A percentile compares a stretch with the other conserved stretches of the same genome.
These are phyloP conservation scores for Anas bernieri DNA, from an alignment of 2,797 vertebrate genomes.

Conservation along the genomic window DNA sequence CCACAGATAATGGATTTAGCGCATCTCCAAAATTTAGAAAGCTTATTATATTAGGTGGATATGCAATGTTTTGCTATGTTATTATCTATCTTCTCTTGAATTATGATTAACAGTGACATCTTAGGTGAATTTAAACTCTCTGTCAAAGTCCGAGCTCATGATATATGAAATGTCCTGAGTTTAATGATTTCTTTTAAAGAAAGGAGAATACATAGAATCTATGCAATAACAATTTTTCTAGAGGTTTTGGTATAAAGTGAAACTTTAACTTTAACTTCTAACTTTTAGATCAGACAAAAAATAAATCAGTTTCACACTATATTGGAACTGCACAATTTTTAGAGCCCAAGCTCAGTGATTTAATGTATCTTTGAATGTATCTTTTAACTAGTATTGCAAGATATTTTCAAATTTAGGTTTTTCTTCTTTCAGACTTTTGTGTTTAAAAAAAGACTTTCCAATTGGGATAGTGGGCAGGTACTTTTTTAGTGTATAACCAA, in stretches of 20 bases:
- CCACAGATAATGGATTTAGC: background rate
- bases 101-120: background rate
- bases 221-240: background rate
- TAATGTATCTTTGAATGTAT: background rate
- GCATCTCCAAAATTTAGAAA: background rate
- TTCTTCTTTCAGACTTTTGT: background rate
- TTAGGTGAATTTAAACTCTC: background rate
- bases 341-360: background rate
- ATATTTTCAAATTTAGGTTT: background rate
- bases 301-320: background rate
- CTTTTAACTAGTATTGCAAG: background rate
- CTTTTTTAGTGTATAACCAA: background rate
- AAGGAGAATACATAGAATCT: background rate
- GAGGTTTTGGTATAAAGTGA: background rate
- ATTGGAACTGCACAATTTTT: background rate
- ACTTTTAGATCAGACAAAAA: background rate
- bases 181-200: background rate
- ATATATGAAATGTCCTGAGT: background rate
- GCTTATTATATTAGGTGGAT: background rate
- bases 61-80: background rate
- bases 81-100: background rate
- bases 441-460: background rate
- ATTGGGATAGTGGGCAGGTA: accelerated
- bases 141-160: background rate
- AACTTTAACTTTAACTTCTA: background rate